A percentile compares a stretch with the other conserved stretches of the same genome.
phyloP scores from a whole-genome alignment of 2,797 vertebrate genomes.

The Stomatorhinus walkeri region DNA sequence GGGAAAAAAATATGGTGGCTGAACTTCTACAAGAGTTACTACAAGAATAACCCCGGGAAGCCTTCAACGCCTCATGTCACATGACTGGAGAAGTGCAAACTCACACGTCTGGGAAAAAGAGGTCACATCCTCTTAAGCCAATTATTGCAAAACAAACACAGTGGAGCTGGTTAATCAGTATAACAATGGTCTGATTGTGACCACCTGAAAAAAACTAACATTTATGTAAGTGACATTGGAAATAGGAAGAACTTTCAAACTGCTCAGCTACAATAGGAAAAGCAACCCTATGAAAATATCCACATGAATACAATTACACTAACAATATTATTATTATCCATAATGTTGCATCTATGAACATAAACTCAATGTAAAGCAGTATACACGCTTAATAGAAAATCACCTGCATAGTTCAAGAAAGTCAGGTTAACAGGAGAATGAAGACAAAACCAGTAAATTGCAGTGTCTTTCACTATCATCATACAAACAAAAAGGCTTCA shows the following conservation, averaged over 20 bases:
- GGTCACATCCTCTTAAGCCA: neutral
- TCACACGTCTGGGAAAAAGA: neutral
- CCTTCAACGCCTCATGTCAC: neutral
- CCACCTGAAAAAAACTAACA: neutral
- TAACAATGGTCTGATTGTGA: neutral
- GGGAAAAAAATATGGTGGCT: neutral
- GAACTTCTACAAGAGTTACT: neutral
- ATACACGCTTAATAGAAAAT: neutral
- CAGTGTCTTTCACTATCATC: neutral
- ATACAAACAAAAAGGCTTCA: neutral
- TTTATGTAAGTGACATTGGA: neutral
- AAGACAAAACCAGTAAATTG: neutral
- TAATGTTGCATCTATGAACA: neutral
- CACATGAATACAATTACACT: neutral
- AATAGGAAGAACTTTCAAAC: neutral
- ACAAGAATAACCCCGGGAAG: neutral
- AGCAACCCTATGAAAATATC: neutral
- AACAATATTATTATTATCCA: neutral
- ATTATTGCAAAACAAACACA: neutral
- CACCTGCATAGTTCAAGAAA: neutral
- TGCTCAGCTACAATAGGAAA: neutral
- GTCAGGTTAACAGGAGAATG: neutral
- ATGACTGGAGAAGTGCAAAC: neutral
- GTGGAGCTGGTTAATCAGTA: neutral
- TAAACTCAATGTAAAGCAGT: neutral